A percentile compares a stretch with the other conserved stretches of the same genome.
Evolutionary conservation across 2,113 vertebrate species (phyloP).

Genomic region (Collichthys lucidus): DNA sequence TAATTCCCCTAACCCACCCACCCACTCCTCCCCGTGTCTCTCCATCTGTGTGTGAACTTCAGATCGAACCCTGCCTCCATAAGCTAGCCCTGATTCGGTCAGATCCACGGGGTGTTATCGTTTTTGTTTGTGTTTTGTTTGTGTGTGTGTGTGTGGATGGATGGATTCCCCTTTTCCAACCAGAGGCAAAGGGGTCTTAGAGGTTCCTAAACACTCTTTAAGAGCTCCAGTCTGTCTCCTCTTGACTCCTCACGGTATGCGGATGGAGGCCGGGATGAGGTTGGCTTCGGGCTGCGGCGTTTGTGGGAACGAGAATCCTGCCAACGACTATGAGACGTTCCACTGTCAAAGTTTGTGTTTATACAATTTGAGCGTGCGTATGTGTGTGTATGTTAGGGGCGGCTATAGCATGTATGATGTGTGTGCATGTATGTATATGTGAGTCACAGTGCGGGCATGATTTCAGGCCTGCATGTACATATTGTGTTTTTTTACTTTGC

Average conservation of each 20-base stretch:
- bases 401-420: slow-evolving; percentile 14
- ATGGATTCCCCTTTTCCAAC: slow-evolving; percentile 11
- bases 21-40: slow-evolving; percentile 18
- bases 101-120: slow-evolving; percentile 52
- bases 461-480: slow-evolving; percentile 21
- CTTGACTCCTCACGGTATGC: slow-evolving; percentile 43
- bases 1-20: slow-evolving; percentile 46
- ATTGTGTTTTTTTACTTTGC: slow-evolving; percentile 14
- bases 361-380: slow-evolving; percentile 1
- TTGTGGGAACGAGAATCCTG: slow-evolving; percentile 55
- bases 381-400: slow-evolving; percentile 5
- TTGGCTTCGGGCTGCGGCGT: slow-evolving; percentile 13
- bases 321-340: slow-evolving; percentile 38
- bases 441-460: slow-evolving; percentile 12
- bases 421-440: slow-evolving; percentile 15
- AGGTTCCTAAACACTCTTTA: slow-evolving; percentile 32
- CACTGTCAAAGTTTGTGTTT: slow-evolving; percentile 50
- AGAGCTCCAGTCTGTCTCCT: slow-evolving; percentile 55
- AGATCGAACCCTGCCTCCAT: slow-evolving; percentile 51
- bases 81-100: slow-evolving; percentile 35
- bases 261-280: slow-evolving; percentile 35
- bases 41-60: slow-evolving; percentile 28
- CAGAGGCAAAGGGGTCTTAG: slow-evolving; percentile 14
- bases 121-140: slow-evolving; percentile 55
- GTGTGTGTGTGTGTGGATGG: slow-evolving; percentile 4